Evolutionary conservation across 1,140 invertebrate species (phyloP), one percentile per base, ranked within the genome.

Genomic region (Zaprionus ghesquierei): DNA sequence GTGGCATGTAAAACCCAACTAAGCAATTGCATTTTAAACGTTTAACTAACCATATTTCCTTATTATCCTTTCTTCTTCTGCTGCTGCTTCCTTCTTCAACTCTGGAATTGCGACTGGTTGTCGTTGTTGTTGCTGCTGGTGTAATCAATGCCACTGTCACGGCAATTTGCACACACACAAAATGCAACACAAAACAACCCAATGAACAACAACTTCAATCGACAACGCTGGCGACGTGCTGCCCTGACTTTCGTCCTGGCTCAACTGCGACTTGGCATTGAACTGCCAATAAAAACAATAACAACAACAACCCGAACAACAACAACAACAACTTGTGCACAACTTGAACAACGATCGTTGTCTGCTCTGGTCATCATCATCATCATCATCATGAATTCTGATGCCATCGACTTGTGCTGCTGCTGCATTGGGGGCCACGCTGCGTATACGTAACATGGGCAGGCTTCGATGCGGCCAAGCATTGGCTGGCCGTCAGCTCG

Each of bases 401-500:
- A 70, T 89, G 82, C 41, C 49, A 38, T 23, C 70, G 61, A 44
- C 25, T 3, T 44, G 33, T 51, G 25, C 31, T n/a, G n/a, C n/a
- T n/a, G n/a, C n/a, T 49, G 29, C 58, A 8, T 31, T 53, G 20
- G 55, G 12, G 55, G 12, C 55, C 5, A 60, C 33, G 33, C 53
- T 69, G 46, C 64, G 54, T 75, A 70, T 64, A 65, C 68, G 72
- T 66, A 53, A 71, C 44, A 22, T 49, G 56, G 6, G 3, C 64
- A 93, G 93, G 92, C 80, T 92, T 94, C 71, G 93, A 94, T 89
- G 92, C 93, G 58, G 92, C 92, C 69, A 92, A 94, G 68, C 94
- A 95, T 54, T 95, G 94, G 94, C 94, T 94, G 76, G 94, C 94
- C 75, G 94, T 95, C 71, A 94, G 94, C n/a, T 94, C 94, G 54